Conservation (phyloP, 2,888 invertebrate species). For the Phragmatobia fuliginosa region DNA sequence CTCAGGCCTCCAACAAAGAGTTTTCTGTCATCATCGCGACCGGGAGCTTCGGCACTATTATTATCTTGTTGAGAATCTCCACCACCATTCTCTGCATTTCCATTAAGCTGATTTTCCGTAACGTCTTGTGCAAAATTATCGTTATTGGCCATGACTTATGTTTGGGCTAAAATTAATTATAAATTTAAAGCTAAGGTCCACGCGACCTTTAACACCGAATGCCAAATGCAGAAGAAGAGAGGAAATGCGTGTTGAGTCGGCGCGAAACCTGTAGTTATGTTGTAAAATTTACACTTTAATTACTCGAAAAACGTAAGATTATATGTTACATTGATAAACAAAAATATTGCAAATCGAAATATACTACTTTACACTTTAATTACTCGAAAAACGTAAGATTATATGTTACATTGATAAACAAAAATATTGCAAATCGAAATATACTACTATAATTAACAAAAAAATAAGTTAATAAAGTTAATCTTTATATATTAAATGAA, state of each 20-base stretch:
- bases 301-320: too few species aligned
- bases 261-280: slow-evolving; percentile 69
- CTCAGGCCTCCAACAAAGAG: slow-evolving; percentile 99
- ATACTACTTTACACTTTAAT: too few species aligned
- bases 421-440: too few species aligned
- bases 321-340: too few species aligned
- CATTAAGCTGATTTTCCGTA: slow-evolving; percentile 89
- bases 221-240: slow-evolving; percentile 84
- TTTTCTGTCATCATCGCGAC: slow-evolving; percentile 97
- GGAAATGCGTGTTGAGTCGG: slow-evolving; percentile 74
- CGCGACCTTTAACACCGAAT: slow-evolving; percentile 84
- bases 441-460: too few species aligned
- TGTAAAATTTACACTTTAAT: too few species aligned
- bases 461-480: too few species aligned
- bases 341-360: too few species aligned
- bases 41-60: slow-evolving; percentile 91
- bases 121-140: slow-evolving; percentile 93
- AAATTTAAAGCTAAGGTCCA: slow-evolving; percentile 82
- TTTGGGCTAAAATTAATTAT: slow-evolving; percentile 86
- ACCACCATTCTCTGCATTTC: slow-evolving; percentile 88
- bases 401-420: too few species aligned
- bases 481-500: too few species aligned
- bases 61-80: slow-evolving; percentile 90
- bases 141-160: slow-evolving; percentile 90
- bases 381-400: too few species aligned